Evolutionary conservation across 2,888 invertebrate species (phyloP).

Genomic region (Papilio demoleus): DNA sequence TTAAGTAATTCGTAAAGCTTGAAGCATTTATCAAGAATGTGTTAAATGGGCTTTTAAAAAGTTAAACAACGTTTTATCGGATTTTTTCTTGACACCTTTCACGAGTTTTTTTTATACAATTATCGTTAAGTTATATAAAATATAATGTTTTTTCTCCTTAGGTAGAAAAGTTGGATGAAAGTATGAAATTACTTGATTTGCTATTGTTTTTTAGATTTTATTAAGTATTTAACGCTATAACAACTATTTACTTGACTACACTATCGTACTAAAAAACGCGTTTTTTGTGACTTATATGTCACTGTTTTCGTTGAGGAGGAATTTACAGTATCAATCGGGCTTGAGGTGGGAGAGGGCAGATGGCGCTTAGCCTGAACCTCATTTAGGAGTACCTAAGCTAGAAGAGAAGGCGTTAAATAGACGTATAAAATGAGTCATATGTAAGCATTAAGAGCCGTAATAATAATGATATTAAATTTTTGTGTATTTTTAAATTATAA

Average conservation of each 20-base stretch:
- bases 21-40: background rate
- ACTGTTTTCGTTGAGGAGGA: too few species aligned
- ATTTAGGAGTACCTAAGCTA: too few species aligned
- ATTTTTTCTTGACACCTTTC: background rate
- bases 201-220: background rate
- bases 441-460: too few species aligned
- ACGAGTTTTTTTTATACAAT: background rate
- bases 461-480: too few species aligned
- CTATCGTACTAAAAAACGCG: too few species aligned
- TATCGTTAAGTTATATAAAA: background rate
- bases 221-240: background rate
- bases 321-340: too few species aligned
- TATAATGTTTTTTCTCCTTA: background rate
- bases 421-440: too few species aligned
- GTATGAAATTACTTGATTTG: background rate
- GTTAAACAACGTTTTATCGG: background rate
- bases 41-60: constrained; percentile 7
- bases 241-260: background rate
- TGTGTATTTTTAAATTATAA: too few species aligned
- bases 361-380: too few species aligned
- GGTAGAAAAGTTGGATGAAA: background rate
- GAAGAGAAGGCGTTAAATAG: too few species aligned
- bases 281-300: too few species aligned
- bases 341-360: too few species aligned
- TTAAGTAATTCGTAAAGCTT: background rate